phyloP scores from a whole-genome alignment of 2,797 vertebrate genomes.

The Crocidura indochinensis region DNA sequence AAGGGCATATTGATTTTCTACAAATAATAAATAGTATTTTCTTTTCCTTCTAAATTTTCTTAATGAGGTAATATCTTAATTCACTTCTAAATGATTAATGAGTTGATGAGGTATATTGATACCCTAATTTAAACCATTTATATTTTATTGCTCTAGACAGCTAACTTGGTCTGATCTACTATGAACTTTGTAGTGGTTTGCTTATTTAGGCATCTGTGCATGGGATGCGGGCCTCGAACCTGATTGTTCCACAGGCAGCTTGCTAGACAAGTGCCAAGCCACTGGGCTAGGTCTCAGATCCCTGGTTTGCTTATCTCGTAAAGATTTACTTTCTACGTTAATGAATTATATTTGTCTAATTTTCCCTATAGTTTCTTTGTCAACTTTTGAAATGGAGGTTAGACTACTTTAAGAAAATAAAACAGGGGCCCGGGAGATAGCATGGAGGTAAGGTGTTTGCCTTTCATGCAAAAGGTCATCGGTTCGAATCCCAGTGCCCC shows the following conservation, averaged over 20 bases:
- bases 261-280: no score
- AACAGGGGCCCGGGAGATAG: no score
- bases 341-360: constrained; percentile 7
- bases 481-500: no score
- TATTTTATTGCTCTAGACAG: not conserved
- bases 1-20: constrained; percentile 7
- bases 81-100: not conserved
- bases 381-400: constrained; percentile 49
- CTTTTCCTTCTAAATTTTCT: constrained; percentile 24
- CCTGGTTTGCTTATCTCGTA: not conserved
- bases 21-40: constrained; percentile 13
- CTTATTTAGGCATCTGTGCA: no score
- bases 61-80: not conserved
- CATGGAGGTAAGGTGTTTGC: no score
- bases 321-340: not conserved
- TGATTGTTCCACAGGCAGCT: no score
- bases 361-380: not conserved
- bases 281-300: no score
- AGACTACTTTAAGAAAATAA: constrained; percentile 40
- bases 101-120: not conserved
- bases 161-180: not conserved
- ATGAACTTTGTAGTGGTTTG: not conserved
- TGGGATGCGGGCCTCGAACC: no score
- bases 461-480: no score
- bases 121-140: not conserved